These are phyloP conservation scores for Gastrophryne carolinensis DNA, from an alignment of 2,797 vertebrate species.

Conservation along the genomic window DNA sequence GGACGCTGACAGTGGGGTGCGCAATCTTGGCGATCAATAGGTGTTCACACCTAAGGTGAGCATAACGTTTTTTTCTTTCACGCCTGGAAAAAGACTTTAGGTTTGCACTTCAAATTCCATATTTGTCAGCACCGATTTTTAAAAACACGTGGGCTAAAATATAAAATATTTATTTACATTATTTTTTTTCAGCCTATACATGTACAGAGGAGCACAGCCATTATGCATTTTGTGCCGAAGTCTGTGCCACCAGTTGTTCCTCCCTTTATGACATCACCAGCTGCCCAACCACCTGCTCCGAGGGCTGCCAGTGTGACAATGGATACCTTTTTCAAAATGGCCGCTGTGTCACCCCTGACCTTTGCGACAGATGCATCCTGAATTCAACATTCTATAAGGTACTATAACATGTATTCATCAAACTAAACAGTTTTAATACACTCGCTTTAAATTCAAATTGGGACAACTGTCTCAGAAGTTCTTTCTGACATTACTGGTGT, in stretches of 20 bases:
- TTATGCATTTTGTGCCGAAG: conserved; percentile 66
- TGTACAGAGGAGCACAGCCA: conserved; percentile 70
- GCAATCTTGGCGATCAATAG: too few relatives aligned
- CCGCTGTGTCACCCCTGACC: conserved; percentile 58
- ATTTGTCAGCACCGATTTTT: too few relatives aligned
- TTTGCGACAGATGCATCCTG: conserved; percentile 67
- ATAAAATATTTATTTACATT: neutral
- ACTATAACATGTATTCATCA: neutral
- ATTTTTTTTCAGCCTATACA: conserved; percentile 62
- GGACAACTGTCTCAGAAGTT: too few relatives aligned
- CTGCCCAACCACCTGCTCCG: conserved; percentile 61
- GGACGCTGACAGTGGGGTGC: too few relatives aligned
- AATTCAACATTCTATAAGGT: conserved; percentile 68
- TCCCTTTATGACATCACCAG: conserved; percentile 58
- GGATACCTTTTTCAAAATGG: conserved; percentile 69
- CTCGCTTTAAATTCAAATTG: too few relatives aligned
- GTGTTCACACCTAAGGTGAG: too few relatives aligned
- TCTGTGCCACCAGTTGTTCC: conserved; percentile 62
- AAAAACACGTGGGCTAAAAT: neutral
- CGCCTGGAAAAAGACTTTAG: too few relatives aligned
- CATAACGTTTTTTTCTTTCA: too few relatives aligned
- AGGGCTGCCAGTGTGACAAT: conserved; percentile 71
- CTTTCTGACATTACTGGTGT: too few relatives aligned
- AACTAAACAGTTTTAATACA: neutral
- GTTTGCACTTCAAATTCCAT: too few relatives aligned